Evolutionary conservation across 2,888 invertebrate species (phyloP), one percentile per base, ranked within the genome.

Genomic region (Andricus curvator): DNA sequence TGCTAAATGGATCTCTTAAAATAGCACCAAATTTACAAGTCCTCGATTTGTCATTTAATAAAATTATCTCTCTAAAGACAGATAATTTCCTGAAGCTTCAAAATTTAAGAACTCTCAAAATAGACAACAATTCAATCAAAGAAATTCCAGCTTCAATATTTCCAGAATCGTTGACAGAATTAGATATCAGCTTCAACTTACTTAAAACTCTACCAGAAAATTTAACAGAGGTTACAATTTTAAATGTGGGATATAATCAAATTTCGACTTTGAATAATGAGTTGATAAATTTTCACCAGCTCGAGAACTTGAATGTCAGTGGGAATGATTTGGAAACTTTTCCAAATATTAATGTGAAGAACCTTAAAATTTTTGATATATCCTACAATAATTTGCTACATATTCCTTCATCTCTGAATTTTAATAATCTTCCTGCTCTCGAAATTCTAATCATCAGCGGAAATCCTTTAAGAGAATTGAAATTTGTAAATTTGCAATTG

Each of bases 391-490:
- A 92, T 13, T 88, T 95, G 29, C 83, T 89, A 1, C 92, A 91
- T 78, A 90, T 95, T 82, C 94, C 95, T 4, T 91, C 93, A 84
- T 90, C 91, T 37, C 87, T 95, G 41, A 94, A 89, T 84, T 88
- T 89, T 0, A 90, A 93, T 78, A 91, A 93, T 77, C 93, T 94
- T 56, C 94, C 95, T 1, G 91, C 91, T 85, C 90, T 95, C 81
- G 93, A 93, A 77, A 93, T 93, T 67, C 90, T 95, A 9, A 89
- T 93, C n/a, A 88, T 95, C 67, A 94, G 94, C 87, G 93, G 93
- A 81, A 95, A 95, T 91, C 93, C 94, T 3, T 90, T 95, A 20
- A 89, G 92, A 74, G 89, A 87, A 51, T 92, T 95, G 84, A 93
- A 93, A 83, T 94, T 95, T 85, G 90, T 91, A 51, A 93, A 94